phyloP scores from a whole-genome alignment of 2,113 vertebrate species.

The Fulica atra region DNA sequence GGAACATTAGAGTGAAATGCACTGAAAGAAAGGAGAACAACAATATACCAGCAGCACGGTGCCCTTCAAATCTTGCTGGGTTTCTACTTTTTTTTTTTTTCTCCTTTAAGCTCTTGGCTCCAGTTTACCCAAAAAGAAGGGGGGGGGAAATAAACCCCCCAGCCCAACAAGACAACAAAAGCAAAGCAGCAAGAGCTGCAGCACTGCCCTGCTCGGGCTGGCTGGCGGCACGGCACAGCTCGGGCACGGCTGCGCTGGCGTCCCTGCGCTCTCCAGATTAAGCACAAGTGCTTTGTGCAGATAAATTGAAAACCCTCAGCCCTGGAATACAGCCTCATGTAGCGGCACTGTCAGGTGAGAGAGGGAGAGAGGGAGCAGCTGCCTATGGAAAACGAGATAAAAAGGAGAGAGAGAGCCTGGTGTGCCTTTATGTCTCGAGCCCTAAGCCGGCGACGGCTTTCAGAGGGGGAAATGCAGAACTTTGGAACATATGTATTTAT shows the following conservation, averaged over 20 bases:
- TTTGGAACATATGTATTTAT: background rate
- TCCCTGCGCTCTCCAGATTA: background rate
- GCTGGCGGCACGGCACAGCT: background rate
- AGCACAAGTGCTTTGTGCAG: conserved; percentile 50
- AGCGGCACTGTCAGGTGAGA: background rate
- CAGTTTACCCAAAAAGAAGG: background rate
- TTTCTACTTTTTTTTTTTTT: background rate
- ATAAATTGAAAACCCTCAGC: conserved; percentile 42
- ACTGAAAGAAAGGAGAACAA: background rate
- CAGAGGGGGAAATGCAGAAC: background rate
- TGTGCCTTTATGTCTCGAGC: background rate
- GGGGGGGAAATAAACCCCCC: too few species aligned
- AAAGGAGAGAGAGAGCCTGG: background rate
- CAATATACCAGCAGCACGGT: background rate
- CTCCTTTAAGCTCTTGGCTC: background rate
- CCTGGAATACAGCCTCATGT: background rate
- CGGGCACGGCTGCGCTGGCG: background rate
- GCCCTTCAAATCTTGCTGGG: background rate
- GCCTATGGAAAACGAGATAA: conserved; percentile 40
- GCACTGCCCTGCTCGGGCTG: background rate
- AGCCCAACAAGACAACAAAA: background rate
- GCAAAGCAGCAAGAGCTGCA: background rate
- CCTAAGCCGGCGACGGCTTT: background rate
- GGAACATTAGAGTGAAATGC: background rate
- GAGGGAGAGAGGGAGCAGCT: conserved; percentile 35